These are phyloP conservation scores for Spilosoma lubricipeda DNA, from an alignment of 2,888 invertebrate species.

Conservation along the genomic window DNA sequence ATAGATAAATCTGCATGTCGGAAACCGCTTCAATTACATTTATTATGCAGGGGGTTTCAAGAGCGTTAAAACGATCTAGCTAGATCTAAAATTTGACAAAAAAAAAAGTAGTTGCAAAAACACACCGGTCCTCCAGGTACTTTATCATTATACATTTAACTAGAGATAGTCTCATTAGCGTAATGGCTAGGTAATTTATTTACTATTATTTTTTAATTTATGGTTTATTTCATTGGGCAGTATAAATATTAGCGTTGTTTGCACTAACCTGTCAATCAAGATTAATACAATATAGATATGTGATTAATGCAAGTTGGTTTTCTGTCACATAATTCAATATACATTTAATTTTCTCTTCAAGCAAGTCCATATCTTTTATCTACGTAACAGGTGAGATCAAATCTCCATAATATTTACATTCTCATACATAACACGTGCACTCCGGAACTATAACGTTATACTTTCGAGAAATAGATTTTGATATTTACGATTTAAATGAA, in stretches of 20 bases:
- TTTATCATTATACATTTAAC: no score
- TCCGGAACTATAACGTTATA: not conserved
- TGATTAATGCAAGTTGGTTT: not conserved
- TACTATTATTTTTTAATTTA: not conserved
- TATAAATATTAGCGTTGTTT: not conserved
- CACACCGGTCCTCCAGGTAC: no score
- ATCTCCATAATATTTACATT: conserved; percentile 10
- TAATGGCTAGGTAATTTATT: not conserved
- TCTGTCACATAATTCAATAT: not conserved
- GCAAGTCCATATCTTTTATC: not conserved
- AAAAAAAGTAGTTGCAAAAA: no score
- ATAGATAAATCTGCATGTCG: no score
- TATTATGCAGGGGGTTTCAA: no score
- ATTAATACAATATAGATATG: not conserved
- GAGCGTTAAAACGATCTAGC: no score
- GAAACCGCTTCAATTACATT: no score
- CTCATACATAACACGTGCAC: conserved; percentile 6
- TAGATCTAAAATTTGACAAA: no score
- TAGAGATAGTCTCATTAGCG: no score
- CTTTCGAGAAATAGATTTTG: not conserved
- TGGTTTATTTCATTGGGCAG: not conserved
- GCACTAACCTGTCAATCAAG: not conserved
- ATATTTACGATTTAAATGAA: not conserved
- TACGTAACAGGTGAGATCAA: not conserved
- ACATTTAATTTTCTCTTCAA: conserved; percentile 5